Evolutionary conservation across 2,888 invertebrate genomes (phyloP).

Genomic region (Drosophila putrida): DNA sequence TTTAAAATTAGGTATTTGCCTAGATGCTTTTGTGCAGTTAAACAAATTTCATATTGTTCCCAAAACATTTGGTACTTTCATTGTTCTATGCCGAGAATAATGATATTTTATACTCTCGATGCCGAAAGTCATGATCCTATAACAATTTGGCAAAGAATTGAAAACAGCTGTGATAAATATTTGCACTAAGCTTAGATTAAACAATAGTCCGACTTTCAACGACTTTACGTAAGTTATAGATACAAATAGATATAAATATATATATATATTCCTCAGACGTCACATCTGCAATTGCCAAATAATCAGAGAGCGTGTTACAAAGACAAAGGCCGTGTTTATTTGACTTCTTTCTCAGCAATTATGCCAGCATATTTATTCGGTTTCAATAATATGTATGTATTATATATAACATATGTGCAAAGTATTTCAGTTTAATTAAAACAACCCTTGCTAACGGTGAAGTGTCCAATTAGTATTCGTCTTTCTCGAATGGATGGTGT

Average conservation of each 20-base stretch:
- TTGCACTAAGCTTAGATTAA: slow-evolving; percentile 59
- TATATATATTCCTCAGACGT: slow-evolving; percentile 32
- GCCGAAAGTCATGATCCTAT: slow-evolving; percentile 16
- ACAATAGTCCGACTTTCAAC: slow-evolving; percentile 52
- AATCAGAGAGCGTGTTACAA: slow-evolving; percentile 31
- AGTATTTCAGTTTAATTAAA: slow-evolving; percentile 6
- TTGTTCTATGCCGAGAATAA: slow-evolving; percentile 51
- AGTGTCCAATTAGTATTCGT: slow-evolving; percentile 86
- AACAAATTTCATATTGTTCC: slow-evolving; percentile 59
- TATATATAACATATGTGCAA: slow-evolving; percentile 1
- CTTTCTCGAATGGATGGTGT: slow-evolving; percentile 88
- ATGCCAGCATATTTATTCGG: slow-evolving; percentile 25
- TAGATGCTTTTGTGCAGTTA: slow-evolving; percentile 67
- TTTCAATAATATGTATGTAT: too few species aligned
- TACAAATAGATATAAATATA: slow-evolving; percentile 1
- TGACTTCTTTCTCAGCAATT: slow-evolving; percentile 22
- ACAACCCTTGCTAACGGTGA: slow-evolving; percentile 1
- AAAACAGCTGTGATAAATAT: slow-evolving; percentile 73
- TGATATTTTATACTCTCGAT: slow-evolving; percentile 12
- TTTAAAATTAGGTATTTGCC: slow-evolving; percentile 54
- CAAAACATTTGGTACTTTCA: slow-evolving; percentile 66
- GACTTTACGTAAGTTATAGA: slow-evolving; percentile 58
- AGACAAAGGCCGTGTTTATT: slow-evolving; percentile 51
- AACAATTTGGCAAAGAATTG: slow-evolving; percentile 23
- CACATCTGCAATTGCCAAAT: slow-evolving; percentile 36